phyloP scores from a whole-genome alignment of 2,113 vertebrate genomes.

The Pelvicachromis taeniatus region DNA sequence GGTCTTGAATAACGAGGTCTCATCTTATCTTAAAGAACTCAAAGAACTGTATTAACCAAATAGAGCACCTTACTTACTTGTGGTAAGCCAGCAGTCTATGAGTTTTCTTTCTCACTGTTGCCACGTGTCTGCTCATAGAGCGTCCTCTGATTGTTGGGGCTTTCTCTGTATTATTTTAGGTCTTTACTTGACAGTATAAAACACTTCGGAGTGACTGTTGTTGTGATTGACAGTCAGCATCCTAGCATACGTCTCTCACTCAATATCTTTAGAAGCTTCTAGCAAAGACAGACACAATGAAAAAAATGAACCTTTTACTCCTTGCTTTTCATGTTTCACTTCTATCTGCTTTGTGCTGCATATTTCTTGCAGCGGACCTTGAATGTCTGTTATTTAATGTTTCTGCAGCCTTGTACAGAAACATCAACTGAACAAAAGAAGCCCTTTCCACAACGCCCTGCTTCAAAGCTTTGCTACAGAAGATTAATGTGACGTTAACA shows the following conservation, averaged over 20 bases:
- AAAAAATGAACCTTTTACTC: background rate
- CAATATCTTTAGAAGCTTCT: background rate
- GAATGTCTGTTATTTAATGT: background rate
- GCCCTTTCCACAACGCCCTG: background rate
- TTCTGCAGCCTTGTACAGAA: background rate
- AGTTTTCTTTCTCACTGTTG: too few species aligned
- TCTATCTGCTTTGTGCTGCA: background rate
- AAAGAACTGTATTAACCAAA: background rate
- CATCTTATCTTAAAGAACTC: background rate
- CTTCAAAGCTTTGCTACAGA: background rate
- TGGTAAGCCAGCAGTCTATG: too few species aligned
- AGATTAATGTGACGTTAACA: constrained; percentile 34
- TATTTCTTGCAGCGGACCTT: background rate
- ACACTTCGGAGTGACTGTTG: background rate
- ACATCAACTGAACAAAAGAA: background rate
- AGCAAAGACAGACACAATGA: background rate
- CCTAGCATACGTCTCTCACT: background rate
- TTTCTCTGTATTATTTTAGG: background rate
- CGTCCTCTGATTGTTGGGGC: background rate
- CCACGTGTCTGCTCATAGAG: too few species aligned
- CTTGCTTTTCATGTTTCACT: background rate
- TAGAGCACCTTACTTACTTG: background rate
- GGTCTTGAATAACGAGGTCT: background rate
- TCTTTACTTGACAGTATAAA: background rate
- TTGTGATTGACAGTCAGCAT: background rate